phyloP scores from a whole-genome alignment of 2,113 vertebrate species.

The Ageneiosus marmoratus region DNA sequence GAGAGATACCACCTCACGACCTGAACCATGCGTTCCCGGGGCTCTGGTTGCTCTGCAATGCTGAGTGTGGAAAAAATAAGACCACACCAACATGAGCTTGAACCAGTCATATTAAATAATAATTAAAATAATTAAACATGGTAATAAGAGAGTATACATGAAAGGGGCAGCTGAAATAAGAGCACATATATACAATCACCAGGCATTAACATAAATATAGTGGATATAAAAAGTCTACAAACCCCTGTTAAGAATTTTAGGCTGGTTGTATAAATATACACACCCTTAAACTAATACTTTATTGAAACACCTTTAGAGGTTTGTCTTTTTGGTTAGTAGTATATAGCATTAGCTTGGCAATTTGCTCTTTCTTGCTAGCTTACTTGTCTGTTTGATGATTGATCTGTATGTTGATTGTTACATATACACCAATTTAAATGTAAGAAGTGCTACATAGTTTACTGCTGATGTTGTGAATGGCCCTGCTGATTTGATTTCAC shows the following conservation, averaged over 20 bases:
- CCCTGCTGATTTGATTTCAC: no score
- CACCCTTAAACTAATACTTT: no score
- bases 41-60: slow-evolving; percentile 91
- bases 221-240: no score
- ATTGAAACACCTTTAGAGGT: no score
- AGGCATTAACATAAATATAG: background rate
- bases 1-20: slow-evolving; percentile 98
- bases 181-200: background rate
- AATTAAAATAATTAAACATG: no score
- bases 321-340: no score
- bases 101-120: background rate
- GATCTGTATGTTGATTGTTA: background rate
- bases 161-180: background rate
- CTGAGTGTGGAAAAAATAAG: slow-evolving; percentile 61
- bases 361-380: background rate
- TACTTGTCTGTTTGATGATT: background rate
- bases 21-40: slow-evolving; percentile 92
- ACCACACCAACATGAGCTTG: background rate
- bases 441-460: no score
- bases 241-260: no score
- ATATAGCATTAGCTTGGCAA: no score
- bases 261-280: no score
- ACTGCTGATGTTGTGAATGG: no score
- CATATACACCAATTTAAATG: no score
- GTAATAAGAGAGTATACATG: background rate